These are phyloP conservation scores for Polymixis lichenea DNA, from an alignment of 2,888 invertebrate species.

Conservation along the genomic window DNA sequence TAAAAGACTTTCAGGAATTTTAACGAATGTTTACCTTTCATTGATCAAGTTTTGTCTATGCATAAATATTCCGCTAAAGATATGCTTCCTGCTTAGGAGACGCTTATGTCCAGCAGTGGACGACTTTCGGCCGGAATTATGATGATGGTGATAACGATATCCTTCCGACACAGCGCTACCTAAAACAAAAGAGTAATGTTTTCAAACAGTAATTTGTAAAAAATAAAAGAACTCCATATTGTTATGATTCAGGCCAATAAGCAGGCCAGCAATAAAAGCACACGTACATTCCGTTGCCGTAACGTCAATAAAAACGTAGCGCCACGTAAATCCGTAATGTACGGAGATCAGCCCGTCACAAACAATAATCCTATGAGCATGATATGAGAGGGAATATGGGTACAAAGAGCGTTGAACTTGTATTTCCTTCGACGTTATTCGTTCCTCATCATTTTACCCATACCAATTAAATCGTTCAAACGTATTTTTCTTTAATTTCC, in stretches of 20 bases:
- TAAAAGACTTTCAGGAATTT: not conserved
- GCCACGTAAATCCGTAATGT: conserved; percentile 73
- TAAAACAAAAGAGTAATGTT: no score
- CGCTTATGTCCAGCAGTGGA: no score
- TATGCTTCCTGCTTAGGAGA: no score
- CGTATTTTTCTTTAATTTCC: not conserved
- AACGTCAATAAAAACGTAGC: conserved; percentile 71
- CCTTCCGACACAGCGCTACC: no score
- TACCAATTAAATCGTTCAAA: not conserved
- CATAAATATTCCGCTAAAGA: not conserved
- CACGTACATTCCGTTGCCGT: conserved; percentile 61
- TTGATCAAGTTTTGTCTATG: not conserved
- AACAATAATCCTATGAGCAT: conserved; percentile 70
- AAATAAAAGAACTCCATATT: not conserved
- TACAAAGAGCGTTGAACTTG: not conserved
- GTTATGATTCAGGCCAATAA: conserved; percentile 37
- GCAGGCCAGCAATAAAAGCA: conserved; percentile 47
- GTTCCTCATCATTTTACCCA: not conserved
- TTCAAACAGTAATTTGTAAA: no score
- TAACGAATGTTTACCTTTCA: not conserved
- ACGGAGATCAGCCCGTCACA: conserved; percentile 73
- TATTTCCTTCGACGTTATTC: not conserved
- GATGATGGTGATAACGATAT: no score
- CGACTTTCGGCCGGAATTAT: no score
- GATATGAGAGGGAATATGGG: conserved; percentile 41